Percentiles rank a stretch among this genome's conserved stretches.
These are phyloP conservation scores for Muscicapa adusta DNA, from an alignment of 2,113 vertebrate species.

Conservation along the genomic window DNA sequence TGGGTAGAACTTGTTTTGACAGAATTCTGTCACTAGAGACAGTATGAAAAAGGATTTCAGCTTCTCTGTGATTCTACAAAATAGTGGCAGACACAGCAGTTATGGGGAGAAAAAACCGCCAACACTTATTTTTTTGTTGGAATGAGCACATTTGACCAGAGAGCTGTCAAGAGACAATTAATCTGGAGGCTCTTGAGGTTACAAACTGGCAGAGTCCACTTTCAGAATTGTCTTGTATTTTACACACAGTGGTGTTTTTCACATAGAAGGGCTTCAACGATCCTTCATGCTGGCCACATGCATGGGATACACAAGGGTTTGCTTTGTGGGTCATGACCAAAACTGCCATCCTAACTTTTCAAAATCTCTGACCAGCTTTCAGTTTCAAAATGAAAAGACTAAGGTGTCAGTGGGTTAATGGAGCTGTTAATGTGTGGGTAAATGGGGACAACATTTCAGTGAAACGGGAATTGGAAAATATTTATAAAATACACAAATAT, in stretches of 20 bases:
- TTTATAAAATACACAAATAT: background rate
- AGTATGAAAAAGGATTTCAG: background rate
- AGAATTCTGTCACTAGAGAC: background rate
- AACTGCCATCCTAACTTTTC: background rate
- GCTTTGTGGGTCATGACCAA: background rate
- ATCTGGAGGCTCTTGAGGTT: background rate
- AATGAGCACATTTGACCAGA: background rate
- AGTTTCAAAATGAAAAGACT: background rate
- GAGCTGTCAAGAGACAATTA: background rate
- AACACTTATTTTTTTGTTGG: background rate
- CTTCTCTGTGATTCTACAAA: background rate
- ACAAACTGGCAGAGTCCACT: background rate
- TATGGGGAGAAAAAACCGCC: rapidly evolving
- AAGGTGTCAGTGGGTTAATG: background rate
- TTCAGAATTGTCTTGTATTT: background rate
- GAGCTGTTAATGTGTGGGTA: background rate
- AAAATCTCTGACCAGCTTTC: background rate
- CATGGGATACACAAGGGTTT: background rate
- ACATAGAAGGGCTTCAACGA: background rate
- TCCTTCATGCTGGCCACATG: background rate
- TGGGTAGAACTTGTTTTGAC: background rate
- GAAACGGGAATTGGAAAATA: background rate
- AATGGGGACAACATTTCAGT: background rate
- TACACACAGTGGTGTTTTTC: background rate
- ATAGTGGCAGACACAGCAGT: background rate